Evolutionary conservation across 2,113 vertebrate genomes (phyloP), one percentile per base, ranked within the genome.

Genomic region (Zosterops borbonicus): DNA sequence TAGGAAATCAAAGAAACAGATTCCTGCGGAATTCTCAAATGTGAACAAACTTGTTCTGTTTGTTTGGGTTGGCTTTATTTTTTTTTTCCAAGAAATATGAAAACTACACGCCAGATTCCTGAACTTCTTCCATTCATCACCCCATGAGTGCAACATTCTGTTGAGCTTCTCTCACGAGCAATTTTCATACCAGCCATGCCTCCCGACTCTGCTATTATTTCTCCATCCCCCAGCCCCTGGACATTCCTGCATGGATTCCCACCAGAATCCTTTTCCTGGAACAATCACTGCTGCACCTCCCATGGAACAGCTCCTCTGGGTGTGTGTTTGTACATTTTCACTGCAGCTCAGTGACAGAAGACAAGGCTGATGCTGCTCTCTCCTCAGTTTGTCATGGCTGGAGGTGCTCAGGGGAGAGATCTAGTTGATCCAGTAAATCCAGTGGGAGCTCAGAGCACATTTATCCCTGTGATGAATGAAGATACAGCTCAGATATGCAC

Each of bases 121-220:
- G 52, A 84, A 25, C 3, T 58, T 29, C 5, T 89, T 67, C n/a
- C 50, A 19, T 10, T 42, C 42, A 13, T 28, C 7, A 44, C 5
- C 6, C 17, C 5, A 3, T 5, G 0, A 0, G 1, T 25, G 21
- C 31, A 41, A 6, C 4, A 7, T 64, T 52, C 65, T 18, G 8
- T 19, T 28, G 16, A 35, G 35, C 22, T 90, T 35, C 24, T 79
- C 31, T n/a, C 70, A 24, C 0, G 1, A 42, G 5, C 44, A 75
- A 5, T 29, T 65, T 60, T 49, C 4, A 1, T 14, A 35, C 20
- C 44, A 56, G 31, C 28, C 39, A 9, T 3, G 9, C 3, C 41
- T 23, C 6, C 35, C 42, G 23, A 10, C 70, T 35, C 28, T 31
- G 5, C 50, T 74, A 15, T 17, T 20, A 35, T 11, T 73, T 27